Evolutionary conservation across 2,113 vertebrate genomes (phyloP), one percentile per base, ranked within the genome.

Genomic region (Lanius ludovicianus): DNA sequence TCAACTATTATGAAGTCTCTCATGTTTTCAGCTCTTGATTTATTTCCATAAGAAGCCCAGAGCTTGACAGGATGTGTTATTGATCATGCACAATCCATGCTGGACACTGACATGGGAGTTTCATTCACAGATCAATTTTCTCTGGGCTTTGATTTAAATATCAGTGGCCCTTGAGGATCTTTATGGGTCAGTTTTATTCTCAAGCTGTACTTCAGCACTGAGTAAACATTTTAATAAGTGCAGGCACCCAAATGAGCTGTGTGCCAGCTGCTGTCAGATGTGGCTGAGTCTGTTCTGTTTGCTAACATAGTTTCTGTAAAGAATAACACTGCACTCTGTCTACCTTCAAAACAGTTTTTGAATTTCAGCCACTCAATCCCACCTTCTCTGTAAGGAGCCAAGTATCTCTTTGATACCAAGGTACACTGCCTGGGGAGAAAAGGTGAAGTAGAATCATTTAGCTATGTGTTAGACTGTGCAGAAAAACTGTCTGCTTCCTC

Each of bases 91-190:
- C 56, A 71, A 68, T 60, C 88, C 56, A 31, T 79, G 90, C 55
- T 47, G 47, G 41, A 67, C 46, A 63, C 24, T 90, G 65, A 39
- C 56, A 23, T 55, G 44, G 59, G 37, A 44, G 13, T 81, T 39
- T 86, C 64, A 33, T 47, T 86, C 73, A 92, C 33, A 78, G 86
- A 95, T 81, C 83, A 57, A 35, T 88, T 94, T 88, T 64, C 68
- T 71, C 56, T 74, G 44, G 75, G 76, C 60, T 92, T 95, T 90
- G 52, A 86, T 87, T 95, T 92, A 75, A 95, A 64, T 70, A 52
- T 47, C 17, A 17, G 22, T 16, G 22, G 33, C 60, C 31, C n/a
- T 12, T 59, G 64, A 68, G 52, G 50, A 49, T 81, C 68, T 71
- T 68, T 49, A 75, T 80, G 87, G 27, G 75, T 88, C 71, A 63